Evolutionary conservation across 2,113 vertebrate genomes (phyloP).

Genomic region (Rhinolophus sinicus): DNA sequence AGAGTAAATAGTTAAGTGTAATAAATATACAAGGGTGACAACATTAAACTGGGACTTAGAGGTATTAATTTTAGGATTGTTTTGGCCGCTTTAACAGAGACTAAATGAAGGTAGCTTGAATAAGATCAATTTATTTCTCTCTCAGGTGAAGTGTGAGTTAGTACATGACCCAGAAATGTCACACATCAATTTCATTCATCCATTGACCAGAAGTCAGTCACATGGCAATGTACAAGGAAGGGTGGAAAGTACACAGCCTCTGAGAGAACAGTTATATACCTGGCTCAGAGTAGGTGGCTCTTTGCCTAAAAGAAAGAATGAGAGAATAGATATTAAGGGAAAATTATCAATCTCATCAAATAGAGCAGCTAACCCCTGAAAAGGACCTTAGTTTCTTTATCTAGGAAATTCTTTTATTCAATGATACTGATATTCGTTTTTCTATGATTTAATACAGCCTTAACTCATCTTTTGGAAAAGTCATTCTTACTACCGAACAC

Average conservation of each 20-base stretch:
- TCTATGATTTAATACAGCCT: neutral
- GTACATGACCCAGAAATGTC: neutral
- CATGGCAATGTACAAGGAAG: neutral
- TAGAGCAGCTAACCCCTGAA: neutral
- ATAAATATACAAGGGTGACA: neutral
- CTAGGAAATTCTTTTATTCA: neutral
- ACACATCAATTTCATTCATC: neutral
- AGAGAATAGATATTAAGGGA: neutral
- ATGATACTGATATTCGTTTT: neutral
- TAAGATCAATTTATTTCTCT: neutral
- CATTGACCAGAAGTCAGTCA: neutral
- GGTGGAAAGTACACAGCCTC: neutral
- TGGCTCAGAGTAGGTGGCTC: neutral
- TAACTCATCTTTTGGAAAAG: neutral
- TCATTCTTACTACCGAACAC: rapidly evolving
- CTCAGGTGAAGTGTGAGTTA: neutral
- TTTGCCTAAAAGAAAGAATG: neutral
- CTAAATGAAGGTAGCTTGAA: neutral
- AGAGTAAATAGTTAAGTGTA: neutral
- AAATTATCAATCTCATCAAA: neutral
- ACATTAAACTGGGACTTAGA: neutral
- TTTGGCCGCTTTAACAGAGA: neutral
- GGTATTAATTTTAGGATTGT: neutral
- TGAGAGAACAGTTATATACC: neutral
- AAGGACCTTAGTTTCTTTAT: neutral